Percentiles rank a stretch among this genome's conserved stretches.
These are phyloP conservation scores for Parus major DNA, from an alignment of 2,113 vertebrate species.

Conservation along the genomic window DNA sequence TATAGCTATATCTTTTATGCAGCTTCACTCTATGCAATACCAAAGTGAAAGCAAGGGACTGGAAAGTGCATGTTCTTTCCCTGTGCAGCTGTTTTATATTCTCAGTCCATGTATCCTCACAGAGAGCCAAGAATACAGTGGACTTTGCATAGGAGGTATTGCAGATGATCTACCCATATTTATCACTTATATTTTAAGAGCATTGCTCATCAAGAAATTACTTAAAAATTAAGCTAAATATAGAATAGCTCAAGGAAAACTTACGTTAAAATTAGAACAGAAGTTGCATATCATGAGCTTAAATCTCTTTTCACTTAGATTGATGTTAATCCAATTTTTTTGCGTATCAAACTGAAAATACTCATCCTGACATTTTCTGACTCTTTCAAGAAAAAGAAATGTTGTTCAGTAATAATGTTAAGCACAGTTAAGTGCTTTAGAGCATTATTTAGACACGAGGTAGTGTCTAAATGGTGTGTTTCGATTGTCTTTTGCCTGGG, in stretches of 20 bases:
- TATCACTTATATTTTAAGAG: not conserved
- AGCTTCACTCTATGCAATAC: not conserved
- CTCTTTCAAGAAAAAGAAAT: not conserved
- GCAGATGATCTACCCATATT: not conserved
- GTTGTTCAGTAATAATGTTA: not conserved
- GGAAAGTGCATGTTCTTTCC: not conserved
- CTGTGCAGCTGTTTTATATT: not conserved
- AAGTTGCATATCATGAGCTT: not conserved
- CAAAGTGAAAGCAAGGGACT: not conserved
- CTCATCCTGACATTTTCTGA: not conserved
- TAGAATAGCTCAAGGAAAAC: not conserved
- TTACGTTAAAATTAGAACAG: constrained; percentile 3
- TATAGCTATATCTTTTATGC: not conserved
- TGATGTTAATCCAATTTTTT: not conserved
- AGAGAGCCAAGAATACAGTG: not conserved
- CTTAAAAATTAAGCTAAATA: not conserved
- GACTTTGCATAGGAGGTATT: not conserved
- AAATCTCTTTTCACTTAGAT: not conserved
- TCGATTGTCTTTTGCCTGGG: not conserved
- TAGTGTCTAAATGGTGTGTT: not conserved
- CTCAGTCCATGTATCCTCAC: not conserved
- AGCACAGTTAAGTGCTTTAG: not conserved
- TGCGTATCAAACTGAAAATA: not conserved
- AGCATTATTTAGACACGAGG: not conserved
- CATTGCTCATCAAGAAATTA: not conserved